Base-by-base conservation (phyloP, 2,797 vertebrate genomes). In the Sphaeramia orbicularis region DNA sequence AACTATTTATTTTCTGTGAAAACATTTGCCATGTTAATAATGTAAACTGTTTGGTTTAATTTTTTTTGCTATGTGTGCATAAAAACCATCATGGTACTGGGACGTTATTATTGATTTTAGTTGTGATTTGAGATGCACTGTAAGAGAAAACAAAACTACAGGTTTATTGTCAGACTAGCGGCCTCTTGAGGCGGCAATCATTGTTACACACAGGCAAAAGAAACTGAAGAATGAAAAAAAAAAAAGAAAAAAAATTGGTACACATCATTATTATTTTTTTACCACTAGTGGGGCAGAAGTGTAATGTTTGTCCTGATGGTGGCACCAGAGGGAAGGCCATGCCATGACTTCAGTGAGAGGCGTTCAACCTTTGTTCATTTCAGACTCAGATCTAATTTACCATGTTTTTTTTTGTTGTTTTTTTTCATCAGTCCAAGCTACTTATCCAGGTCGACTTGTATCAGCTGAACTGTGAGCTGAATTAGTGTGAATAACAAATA, bases 1-100 rank as follows among this genome's bases (percentile, higher is more conserved):
- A 78, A 54, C 27, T 83, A 84, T 90, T 87, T 91, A 87, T 92
- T 93, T 90, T 90, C 81, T 80, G 78, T 87, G 86, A 90, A 87
- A 89, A 86, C 80, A 74, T 76, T 77, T 78, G 50, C 55, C 65
- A 55, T 70, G 18, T 78, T 51, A 61, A 74, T 66, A 75, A 47
- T 74, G 30, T 50, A 55, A 57, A 48, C 14, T 51, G 40, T 58
- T 74, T 50, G 24, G 54, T 77, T 68, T 73, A 27, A 47, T 48
- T 30, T 37, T 51, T 45, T 45, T 83, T 85, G 54, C 54, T 75
- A 76, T 78, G 73, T 83, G 72, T 88, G 80, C 66, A 64, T 81
- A 40, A 83, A 84, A 71, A 13, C 30, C 62, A 11, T 52, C 32
- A 87, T 5, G 86, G 90, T 92, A 93, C 91, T 84, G 32, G 16